These are phyloP conservation scores for Melolontha melolontha DNA, from an alignment of 2,888 invertebrate species.

Conservation along the genomic window DNA sequence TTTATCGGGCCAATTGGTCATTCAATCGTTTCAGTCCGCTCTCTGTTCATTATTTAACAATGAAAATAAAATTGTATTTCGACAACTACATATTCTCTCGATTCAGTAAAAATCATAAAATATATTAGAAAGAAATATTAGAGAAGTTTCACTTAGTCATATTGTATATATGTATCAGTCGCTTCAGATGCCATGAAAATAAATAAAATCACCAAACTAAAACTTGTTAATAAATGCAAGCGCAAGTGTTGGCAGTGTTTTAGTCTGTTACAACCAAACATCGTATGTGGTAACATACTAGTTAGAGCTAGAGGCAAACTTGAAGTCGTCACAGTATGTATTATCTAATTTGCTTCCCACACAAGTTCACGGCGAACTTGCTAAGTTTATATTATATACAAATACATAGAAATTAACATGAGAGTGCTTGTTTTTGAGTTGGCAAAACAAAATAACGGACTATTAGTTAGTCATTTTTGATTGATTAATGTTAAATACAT, in stretches of 20 bases:
- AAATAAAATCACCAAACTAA: not conserved
- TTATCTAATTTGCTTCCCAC: slow-evolving; percentile 42
- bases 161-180: too few relatives aligned
- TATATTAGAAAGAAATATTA: too few relatives aligned
- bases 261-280: slow-evolving; percentile 24
- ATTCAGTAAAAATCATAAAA: too few relatives aligned
- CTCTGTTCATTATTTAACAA: too few relatives aligned
- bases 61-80: too few relatives aligned
- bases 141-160: too few relatives aligned
- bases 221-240: slow-evolving; percentile 35
- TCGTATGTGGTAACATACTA: slow-evolving; percentile 27
- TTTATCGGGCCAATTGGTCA: too few relatives aligned
- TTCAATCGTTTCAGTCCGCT: too few relatives aligned
- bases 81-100: too few relatives aligned
- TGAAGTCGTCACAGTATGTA: slow-evolving; percentile 40
- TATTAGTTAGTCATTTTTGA: too few relatives aligned
- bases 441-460: not conserved
- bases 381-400: slow-evolving; percentile 31
- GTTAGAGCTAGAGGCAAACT: slow-evolving; percentile 33
- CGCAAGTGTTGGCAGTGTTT: slow-evolving; percentile 23
- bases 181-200: too few relatives aligned
- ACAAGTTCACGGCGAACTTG: slow-evolving; percentile 12
- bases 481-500: too few relatives aligned
- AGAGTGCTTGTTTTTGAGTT: slow-evolving; percentile 11
- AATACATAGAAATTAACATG: slow-evolving; percentile 31